Evolutionary conservation across 2,888 invertebrate species (phyloP), one percentile per base, ranked within the genome.

Genomic region (Sminthurinus aureus): DNA sequence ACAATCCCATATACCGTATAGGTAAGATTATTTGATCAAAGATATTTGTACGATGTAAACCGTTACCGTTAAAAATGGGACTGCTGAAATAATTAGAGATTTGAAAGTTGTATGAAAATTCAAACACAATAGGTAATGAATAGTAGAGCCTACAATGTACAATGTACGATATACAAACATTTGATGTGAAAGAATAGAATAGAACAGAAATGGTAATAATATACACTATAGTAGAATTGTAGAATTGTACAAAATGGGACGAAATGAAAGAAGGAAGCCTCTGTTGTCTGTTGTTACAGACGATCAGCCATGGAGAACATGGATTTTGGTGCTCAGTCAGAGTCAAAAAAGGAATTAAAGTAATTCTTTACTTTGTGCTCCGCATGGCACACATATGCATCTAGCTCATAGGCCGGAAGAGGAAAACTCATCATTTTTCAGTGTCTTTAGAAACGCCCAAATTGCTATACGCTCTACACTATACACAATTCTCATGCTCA

Each of bases 381-480:
- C 26, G 74, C 38, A 74, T 74, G 69, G n/a, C 69, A 69, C 69
- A 69, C 69, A 69, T 69, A 22, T 69, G 51, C 24, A 75, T 18
- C 15, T 20, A n/a, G 75, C 38, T 3, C 4, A 4, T 38, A 51
- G 51, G 74, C 26, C 26, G 74, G 51, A 51, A 50, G 50, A 51
- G 50, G 50, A 6, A 75, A 51, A 50, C 50, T 50, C 75, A 75
- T 74, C 74, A 74, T 74, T 74, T 74, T 74, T 74, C 75, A 75
- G 50, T 50, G 75, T 38, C 75, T 75, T 75, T 75, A 26, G 75
- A 51, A 38, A 75, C 75, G 75, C 75, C 75, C 75, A 50, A 75
- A 75, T 69, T 69, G 9, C 58, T 58, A 9, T 58, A 58, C 58
- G 9, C 4, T 38, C 3, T 58, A 58, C 58, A 38, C 3, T 38